Evolutionary conservation across 2,113 vertebrate species (phyloP).

Genomic region (Cheilinus undulatus): DNA sequence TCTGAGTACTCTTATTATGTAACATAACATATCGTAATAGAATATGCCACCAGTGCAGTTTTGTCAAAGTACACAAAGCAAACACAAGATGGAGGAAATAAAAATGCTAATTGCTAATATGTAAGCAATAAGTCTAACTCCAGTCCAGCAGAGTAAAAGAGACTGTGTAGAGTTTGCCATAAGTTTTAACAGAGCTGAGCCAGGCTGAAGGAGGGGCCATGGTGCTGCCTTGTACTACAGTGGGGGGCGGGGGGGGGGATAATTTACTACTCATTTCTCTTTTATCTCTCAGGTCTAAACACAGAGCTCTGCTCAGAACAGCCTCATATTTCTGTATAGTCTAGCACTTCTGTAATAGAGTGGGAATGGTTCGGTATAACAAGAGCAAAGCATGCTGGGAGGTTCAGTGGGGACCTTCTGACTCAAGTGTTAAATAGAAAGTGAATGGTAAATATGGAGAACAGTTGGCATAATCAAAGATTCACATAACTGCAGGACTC

Average conservation of each 20-base stretch:
- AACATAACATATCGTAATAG: too few species aligned
- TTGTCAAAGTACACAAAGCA: too few species aligned
- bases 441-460: conserved; percentile 15
- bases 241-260: conserved; percentile 49
- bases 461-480: conserved; percentile 14
- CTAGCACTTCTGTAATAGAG: conserved; percentile 24
- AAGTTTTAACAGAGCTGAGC: conserved; percentile 17
- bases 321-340: conserved; percentile 31
- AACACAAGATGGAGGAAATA: too few species aligned
- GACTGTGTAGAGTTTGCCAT: conserved; percentile 1
- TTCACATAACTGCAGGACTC: conserved; percentile 4
- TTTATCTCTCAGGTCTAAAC: conserved; percentile 63
- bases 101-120: too few species aligned
- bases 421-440: conserved; percentile 19
- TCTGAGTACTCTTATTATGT: too few species aligned
- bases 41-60: too few species aligned
- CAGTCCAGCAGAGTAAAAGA: not conserved
- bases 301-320: conserved; percentile 25
- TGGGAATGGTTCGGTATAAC: conserved; percentile 24
- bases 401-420: conserved; percentile 5
- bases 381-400: conserved; percentile 44
- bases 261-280: conserved; percentile 64
- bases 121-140: not conserved
- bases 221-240: conserved; percentile 29
- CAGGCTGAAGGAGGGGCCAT: conserved; percentile 6